These are phyloP conservation scores for Pilophorus perplexus DNA, from an alignment of 2,888 invertebrate genomes.

Conservation along the genomic window DNA sequence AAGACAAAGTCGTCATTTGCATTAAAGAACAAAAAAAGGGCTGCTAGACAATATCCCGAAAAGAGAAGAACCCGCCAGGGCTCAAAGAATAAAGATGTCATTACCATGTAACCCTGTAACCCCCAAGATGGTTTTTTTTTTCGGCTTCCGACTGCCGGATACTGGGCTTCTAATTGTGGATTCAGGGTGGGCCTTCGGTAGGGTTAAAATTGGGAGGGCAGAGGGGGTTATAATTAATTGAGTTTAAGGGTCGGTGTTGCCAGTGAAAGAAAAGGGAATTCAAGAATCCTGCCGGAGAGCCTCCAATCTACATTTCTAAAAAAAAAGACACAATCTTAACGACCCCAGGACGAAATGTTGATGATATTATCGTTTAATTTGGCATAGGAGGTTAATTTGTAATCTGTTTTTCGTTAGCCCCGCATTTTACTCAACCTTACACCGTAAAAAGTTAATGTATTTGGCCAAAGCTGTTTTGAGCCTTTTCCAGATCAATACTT, in stretches of 20 bases:
- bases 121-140: constrained; percentile 7
- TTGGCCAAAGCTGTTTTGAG: no score
- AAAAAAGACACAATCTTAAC: constrained; percentile 9
- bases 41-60: no score
- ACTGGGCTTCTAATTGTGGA: not conserved
- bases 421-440: no score
- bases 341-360: no score
- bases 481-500: no score
- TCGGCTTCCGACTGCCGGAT: not conserved
- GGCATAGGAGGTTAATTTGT: no score
- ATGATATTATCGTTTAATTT: no score
- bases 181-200: no score
- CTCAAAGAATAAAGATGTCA: constrained; percentile 24
- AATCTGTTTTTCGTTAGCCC: no score
- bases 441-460: no score
- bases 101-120: constrained; percentile 10
- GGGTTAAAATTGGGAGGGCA: constrained; percentile 3
- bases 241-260: constrained; percentile 6
- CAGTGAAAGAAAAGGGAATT: not conserved
- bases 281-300: no score
- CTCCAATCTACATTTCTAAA: constrained; percentile 12
- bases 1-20: constrained; percentile 17
- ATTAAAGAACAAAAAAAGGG: not conserved
- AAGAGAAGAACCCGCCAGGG: no score
- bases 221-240: constrained; percentile 15